Conservation (phyloP, 2,888 invertebrate species). For the Cephonodes hylas region DNA sequence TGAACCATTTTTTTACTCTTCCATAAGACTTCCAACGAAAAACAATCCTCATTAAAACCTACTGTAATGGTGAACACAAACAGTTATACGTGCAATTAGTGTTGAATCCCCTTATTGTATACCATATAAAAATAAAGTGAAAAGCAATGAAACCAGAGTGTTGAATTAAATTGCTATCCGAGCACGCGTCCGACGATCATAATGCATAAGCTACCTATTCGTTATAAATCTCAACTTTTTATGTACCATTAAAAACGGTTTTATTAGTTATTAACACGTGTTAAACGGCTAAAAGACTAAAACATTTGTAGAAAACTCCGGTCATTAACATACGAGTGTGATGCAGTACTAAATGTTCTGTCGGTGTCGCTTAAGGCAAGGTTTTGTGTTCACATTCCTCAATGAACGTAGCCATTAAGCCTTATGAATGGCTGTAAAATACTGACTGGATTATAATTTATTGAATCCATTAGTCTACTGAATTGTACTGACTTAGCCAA, state of each 20-base stretch:
- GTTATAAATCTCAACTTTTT: slow-evolving; percentile 79
- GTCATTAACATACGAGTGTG: slow-evolving; percentile 59
- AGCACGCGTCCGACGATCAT: slow-evolving; percentile 65
- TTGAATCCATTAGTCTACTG: not conserved
- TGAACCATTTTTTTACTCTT: no score
- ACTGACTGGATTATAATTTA: no score
- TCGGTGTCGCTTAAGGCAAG: not conserved
- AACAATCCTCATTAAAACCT: not conserved
- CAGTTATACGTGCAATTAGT: not conserved
- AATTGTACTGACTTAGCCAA: no score
- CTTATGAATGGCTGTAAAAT: not conserved
- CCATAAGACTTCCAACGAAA: no score
- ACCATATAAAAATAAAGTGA: slow-evolving; percentile 29
- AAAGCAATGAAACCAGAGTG: slow-evolving; percentile 52
- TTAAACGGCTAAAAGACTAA: slow-evolving; percentile 71
- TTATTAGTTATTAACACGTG: slow-evolving; percentile 81
- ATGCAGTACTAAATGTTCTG: slow-evolving; percentile 14
- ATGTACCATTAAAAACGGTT: slow-evolving; percentile 76
- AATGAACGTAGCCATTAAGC: not conserved
- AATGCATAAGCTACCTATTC: slow-evolving; percentile 67
- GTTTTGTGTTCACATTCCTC: not conserved
- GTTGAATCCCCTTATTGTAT: not conserved
- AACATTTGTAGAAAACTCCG: slow-evolving; percentile 75
- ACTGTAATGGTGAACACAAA: not conserved
- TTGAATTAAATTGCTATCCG: slow-evolving; percentile 42